phyloP scores from a whole-genome alignment of 2,888 invertebrate genomes.

The Melolontha melolontha region DNA sequence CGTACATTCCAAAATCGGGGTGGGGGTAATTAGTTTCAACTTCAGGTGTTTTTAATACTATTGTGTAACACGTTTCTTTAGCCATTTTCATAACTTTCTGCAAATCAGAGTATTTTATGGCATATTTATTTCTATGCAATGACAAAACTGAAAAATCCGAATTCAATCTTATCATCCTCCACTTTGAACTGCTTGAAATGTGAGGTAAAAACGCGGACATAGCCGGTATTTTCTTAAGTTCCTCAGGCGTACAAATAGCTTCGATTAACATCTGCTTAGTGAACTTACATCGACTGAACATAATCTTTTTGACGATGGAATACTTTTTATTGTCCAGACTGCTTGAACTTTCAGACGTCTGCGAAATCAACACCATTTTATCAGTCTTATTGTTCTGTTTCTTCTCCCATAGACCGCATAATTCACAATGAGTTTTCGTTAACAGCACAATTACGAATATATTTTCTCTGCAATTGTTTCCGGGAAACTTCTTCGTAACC shows the following conservation, averaged over 20 bases:
- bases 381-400: slow-evolving; percentile 43
- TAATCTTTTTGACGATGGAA: slow-evolving; percentile 37
- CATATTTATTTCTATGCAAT: slow-evolving; percentile 68
- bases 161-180: slow-evolving; percentile 71
- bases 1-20: slow-evolving; percentile 60
- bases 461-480: slow-evolving; percentile 51
- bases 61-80: slow-evolving; percentile 66
- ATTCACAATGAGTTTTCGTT: slow-evolving; percentile 55
- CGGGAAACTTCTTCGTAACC: slow-evolving; percentile 53
- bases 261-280: slow-evolving; percentile 20
- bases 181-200: slow-evolving; percentile 51
- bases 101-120: slow-evolving; percentile 69
- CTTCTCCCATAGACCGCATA: slow-evolving; percentile 60
- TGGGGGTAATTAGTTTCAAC: slow-evolving; percentile 53
- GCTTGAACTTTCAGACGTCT: neutral
- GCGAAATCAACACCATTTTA: slow-evolving; percentile 27
- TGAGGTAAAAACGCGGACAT: slow-evolving; percentile 41
- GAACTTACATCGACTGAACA: slow-evolving; percentile 35
- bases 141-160: slow-evolving; percentile 69
- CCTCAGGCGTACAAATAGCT: neutral
- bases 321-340: slow-evolving; percentile 9
- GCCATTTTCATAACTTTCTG: slow-evolving; percentile 67
- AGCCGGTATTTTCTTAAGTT: neutral
- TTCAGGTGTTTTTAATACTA: slow-evolving; percentile 60
- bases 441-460: slow-evolving; percentile 57